These are phyloP conservation scores for Cancer borealis DNA, from an alignment of 2,888 invertebrate genomes.

Conservation along the genomic window DNA sequence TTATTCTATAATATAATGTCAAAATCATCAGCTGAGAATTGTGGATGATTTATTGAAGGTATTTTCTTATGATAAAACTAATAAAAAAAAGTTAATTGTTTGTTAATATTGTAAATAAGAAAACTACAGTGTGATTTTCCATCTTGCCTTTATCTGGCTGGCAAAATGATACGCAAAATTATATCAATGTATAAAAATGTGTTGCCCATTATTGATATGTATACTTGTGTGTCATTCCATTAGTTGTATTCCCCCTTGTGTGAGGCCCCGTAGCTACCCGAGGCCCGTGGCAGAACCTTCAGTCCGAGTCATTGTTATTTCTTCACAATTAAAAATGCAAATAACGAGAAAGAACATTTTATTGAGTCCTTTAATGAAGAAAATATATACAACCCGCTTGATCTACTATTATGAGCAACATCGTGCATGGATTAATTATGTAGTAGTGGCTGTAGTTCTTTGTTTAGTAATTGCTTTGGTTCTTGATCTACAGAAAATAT, in stretches of 20 bases:
- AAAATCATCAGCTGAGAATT: background rate
- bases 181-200: conserved; percentile 18
- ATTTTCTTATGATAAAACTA: background rate
- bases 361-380: background rate
- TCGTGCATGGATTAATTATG: too few species aligned
- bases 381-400: background rate
- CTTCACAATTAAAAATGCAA: conserved; percentile 12
- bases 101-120: background rate
- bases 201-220: background rate
- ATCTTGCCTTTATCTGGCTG: background rate
- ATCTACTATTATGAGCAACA: too few species aligned
- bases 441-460: too few species aligned
- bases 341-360: background rate
- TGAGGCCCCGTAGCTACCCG: background rate
- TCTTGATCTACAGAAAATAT: too few species aligned
- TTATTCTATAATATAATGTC: background rate
- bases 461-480: too few species aligned
- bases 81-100: background rate
- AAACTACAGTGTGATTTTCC: background rate
- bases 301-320: conserved; percentile 33
- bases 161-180: background rate
- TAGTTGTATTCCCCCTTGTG: background rate
- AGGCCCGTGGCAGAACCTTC: background rate
- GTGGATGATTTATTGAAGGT: background rate
- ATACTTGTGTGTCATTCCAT: background rate